Evolutionary conservation across 2,888 invertebrate species (phyloP).

Genomic region (Heliconius erato): DNA sequence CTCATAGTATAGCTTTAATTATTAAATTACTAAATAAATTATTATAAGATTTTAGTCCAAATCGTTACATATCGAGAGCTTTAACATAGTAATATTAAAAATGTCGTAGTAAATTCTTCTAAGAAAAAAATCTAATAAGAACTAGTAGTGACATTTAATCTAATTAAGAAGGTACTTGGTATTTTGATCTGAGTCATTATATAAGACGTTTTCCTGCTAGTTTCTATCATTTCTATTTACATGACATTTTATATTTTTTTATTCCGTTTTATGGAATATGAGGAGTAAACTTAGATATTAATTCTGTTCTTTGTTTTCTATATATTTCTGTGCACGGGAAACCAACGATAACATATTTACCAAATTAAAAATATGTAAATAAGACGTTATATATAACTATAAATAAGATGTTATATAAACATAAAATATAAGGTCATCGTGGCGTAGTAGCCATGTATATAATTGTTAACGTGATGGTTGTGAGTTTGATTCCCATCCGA

Average conservation of each 20-base stretch:
- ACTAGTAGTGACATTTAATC: constrained; percentile 49
- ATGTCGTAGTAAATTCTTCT: neutral
- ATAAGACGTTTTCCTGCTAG: neutral
- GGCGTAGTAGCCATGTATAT: too few relatives aligned
- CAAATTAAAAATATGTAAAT: too few relatives aligned
- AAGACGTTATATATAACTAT: too few relatives aligned
- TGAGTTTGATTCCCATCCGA: neutral
- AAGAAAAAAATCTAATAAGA: neutral
- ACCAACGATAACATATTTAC: too few relatives aligned
- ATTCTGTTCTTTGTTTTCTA: too few relatives aligned
- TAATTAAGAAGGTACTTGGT: constrained; percentile 46
- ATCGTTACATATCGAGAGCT: neutral
- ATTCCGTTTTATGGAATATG: neutral
- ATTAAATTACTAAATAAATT: neutral
- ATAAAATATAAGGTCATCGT: too few relatives aligned
- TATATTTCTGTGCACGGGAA: too few relatives aligned
- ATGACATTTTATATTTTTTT: neutral
- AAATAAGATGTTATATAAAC: too few relatives aligned
- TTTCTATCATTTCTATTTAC: neutral
- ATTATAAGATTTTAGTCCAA: neutral
- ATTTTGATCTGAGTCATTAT: neutral
- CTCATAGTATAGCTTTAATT: neutral
- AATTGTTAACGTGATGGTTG: neutral
- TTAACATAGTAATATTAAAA: neutral
- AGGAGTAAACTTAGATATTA: neutral